phyloP scores from a whole-genome alignment of 2,113 vertebrate genomes.

The Dendropsophus ebraccatus region DNA sequence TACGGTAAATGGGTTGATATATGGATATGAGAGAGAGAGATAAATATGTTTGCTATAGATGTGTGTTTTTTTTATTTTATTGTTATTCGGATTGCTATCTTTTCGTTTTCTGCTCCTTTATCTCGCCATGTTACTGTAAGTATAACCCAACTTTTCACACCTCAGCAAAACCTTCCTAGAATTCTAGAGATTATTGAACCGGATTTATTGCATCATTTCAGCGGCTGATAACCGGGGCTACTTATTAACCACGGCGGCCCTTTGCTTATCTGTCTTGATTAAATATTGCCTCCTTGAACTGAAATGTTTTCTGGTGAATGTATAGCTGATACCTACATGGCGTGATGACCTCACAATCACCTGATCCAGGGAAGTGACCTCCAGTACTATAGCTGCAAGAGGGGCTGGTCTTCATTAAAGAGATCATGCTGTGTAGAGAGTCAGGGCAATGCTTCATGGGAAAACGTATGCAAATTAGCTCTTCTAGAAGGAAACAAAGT shows the following conservation, averaged over 20 bases:
- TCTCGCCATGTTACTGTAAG: not conserved
- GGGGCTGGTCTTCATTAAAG: too few species aligned
- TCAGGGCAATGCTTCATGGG: too few species aligned
- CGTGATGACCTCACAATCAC: not conserved
- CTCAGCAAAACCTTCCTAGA: not conserved
- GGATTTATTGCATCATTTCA: not conserved
- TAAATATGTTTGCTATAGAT: too few species aligned
- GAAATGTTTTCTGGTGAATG: not conserved
- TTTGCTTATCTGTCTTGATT: not conserved
- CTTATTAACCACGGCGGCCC: conserved; percentile 7
- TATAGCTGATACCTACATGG: not conserved
- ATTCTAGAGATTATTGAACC: conserved; percentile 16
- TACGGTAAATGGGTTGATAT: too few species aligned
- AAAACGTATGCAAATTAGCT: too few species aligned
- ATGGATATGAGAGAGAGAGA: too few species aligned
- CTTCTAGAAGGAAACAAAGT: not conserved
- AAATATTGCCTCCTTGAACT: not conserved
- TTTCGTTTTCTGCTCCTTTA: not conserved
- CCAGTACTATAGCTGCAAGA: not conserved
- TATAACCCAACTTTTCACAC: not conserved
- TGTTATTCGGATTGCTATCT: too few species aligned
- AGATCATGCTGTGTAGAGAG: too few species aligned
- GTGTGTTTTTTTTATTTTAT: too few species aligned
- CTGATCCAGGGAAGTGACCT: not conserved
- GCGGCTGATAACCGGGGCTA: not conserved